Evolutionary conservation across 2,888 invertebrate genomes (phyloP), one percentile per base, ranked within the genome.

Genomic region (Dendrolimus pini): DNA sequence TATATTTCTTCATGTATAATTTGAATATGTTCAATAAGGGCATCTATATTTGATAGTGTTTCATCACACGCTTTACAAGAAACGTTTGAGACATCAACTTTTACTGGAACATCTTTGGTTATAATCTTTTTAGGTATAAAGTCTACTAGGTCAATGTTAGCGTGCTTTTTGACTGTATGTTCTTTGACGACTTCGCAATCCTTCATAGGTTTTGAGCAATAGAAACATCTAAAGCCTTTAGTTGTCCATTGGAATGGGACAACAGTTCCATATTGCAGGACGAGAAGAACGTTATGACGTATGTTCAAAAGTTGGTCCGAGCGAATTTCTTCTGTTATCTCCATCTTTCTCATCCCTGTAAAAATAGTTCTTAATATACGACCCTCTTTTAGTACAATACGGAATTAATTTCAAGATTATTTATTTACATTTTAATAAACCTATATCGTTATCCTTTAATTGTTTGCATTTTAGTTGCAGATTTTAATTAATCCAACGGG

Each of bases 231-330:
- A 64, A 74, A 85, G 0, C 85, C 85, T 59, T 74, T 77, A 0
- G 84, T 83, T 55, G 77, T 80, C 85, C 87, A 87, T 55, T 74
- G 75, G 68, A 87, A 87, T 0, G 86, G 87, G 0, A 78, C 58
- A 8, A 82, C 75, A 58, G 74, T 78, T 8, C 84, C 79, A 61
- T 82, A 84, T 57, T 72, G 76, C 0, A 87, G 81, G 52, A 86
- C 64, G 55, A 65, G 64, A 56, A 71, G 63, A 3, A 87, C 72
- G 61, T 87, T 87, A 62, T 68, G 72, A 60, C 86, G 66, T 42
- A 81, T 68, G 58, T 63, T 72, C 62, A 60, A 58, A 41, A 86
- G 80, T 2, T 80, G 79, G 64, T 78, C 75, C 68, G 74, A 64
- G 65, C 73, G 30, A 30, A 30, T 30, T 75, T n/a, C 63, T 75